These are phyloP conservation scores for Nasonia longicornis DNA, from an alignment of 1,140 invertebrate species.

Conservation along the genomic window DNA sequence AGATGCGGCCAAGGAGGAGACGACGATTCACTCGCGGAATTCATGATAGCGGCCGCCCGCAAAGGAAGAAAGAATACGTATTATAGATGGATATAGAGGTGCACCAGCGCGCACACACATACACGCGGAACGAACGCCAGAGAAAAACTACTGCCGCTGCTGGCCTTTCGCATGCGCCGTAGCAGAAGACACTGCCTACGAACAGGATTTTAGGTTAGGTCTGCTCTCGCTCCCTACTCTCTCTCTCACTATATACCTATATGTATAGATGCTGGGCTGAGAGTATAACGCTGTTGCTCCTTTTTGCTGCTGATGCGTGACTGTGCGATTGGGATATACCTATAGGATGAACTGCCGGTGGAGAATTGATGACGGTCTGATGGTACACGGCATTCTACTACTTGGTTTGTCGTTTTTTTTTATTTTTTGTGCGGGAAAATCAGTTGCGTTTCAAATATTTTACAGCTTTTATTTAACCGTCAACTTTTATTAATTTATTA, in stretches of 20 bases:
- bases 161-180: constrained; percentile 52
- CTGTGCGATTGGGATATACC: background rate
- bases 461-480: constrained; percentile 47
- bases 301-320: background rate
- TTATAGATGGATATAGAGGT: background rate
- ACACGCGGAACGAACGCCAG: constrained; percentile 12
- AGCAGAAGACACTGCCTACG: constrained; percentile 49
- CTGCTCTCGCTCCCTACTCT: background rate
- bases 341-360: background rate
- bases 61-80: background rate
- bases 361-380: background rate
- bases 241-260: background rate
- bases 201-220: constrained; percentile 11
- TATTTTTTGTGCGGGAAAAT: background rate
- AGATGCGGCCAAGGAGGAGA: background rate
- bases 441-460: constrained; percentile 25
- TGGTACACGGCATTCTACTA: background rate
- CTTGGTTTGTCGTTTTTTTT: background rate
- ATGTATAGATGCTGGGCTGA: too few species aligned
- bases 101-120: background rate
- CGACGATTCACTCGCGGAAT: background rate
- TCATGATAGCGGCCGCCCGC: constrained; percentile 4
- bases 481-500: constrained; percentile 44
- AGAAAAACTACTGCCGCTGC: background rate
- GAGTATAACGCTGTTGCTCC: constrained; percentile 23